Evolutionary conservation across 1,140 invertebrate genomes (phyloP), one percentile per base, ranked within the genome.

Genomic region (Drosophila insularis): DNA sequence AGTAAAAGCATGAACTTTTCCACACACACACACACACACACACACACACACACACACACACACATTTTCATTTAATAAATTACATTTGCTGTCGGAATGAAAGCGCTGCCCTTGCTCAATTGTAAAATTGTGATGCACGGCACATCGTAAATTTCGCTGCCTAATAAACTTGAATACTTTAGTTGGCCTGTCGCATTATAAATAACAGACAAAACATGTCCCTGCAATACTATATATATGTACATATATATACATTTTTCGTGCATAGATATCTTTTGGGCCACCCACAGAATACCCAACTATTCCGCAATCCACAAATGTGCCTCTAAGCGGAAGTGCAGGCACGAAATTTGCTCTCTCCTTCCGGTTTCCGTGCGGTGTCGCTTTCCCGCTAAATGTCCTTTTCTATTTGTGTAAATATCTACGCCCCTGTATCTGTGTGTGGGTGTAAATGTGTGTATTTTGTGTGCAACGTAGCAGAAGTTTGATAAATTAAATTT

Each of bases 401-500:
- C 50, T 32, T 59, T 53, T 43, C 19, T 31, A 10, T 37, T 11
- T 56, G n/a, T 63, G n/a, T 40, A 6, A 2, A 37, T 37, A 37
- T 37, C 10, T 37, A 37, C 35, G 11, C 35, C 35, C 10, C 10
- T 53, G 4, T 58, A 39, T 46, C 8, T 53, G 4, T 58, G 50
- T 46, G 14, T 55, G 14, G 53, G 11, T 53, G 5, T 46, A 31
- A 63, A 17, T 69, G 23, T 66, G 55, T 62, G 27, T 70, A 40
- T 46, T 56, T 31, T n/a, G 40, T 70, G 80, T 82, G 71, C 80
- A 82, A 14, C 71, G 64, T 74, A 78, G 71, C 71, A 82, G 80
- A 82, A 82, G 80, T 71, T 79, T 82, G 80, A 82, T 82, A 82
- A 82, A 82, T 82, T 82, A 50, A 68, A 81, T 78, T 82, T 68